phyloP scores from a whole-genome alignment of 2,797 vertebrate genomes.

The Harpagifer antarcticus region DNA sequence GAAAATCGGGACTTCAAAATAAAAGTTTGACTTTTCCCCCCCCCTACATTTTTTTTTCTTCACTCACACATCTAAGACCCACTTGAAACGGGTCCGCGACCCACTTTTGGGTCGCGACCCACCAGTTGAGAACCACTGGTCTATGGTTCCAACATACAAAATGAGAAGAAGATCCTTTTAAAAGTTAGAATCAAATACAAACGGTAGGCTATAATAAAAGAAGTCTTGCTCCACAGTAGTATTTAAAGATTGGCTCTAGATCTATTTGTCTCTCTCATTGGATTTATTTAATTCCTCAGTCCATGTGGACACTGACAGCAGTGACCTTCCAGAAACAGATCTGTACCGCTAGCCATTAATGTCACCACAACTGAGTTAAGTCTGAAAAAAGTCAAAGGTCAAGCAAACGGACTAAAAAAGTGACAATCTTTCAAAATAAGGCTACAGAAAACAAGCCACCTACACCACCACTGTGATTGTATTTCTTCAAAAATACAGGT shows the following conservation, averaged over 20 bases:
- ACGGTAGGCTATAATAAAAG: neutral
- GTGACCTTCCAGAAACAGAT: slow-evolving; percentile 50
- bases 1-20: too few species aligned
- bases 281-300: slow-evolving; percentile 18
- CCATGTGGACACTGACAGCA: slow-evolving; percentile 13
- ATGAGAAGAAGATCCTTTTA: neutral
- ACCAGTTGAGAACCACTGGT: too few species aligned
- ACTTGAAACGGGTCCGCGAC: too few species aligned
- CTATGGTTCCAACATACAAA: neutral
- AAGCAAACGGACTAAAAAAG: slow-evolving; percentile 23
- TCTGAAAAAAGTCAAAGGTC: slow-evolving; percentile 24
- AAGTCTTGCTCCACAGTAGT: neutral
- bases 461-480: too few species aligned
- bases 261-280: neutral
- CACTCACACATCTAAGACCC: too few species aligned
- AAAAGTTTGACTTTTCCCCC: too few species aligned
- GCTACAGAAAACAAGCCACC: neutral
- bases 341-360: slow-evolving; percentile 27
- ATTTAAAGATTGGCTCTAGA: slow-evolving; percentile 14
- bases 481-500: too few species aligned
- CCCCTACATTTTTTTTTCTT: too few species aligned
- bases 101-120: too few species aligned
- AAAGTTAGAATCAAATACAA: neutral
- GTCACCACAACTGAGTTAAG: slow-evolving; percentile 24
- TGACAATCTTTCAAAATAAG: slow-evolving; percentile 17